Base-by-base conservation (phyloP, 2,797 vertebrate genomes). In the Dendrocincla tyrannina region DNA sequence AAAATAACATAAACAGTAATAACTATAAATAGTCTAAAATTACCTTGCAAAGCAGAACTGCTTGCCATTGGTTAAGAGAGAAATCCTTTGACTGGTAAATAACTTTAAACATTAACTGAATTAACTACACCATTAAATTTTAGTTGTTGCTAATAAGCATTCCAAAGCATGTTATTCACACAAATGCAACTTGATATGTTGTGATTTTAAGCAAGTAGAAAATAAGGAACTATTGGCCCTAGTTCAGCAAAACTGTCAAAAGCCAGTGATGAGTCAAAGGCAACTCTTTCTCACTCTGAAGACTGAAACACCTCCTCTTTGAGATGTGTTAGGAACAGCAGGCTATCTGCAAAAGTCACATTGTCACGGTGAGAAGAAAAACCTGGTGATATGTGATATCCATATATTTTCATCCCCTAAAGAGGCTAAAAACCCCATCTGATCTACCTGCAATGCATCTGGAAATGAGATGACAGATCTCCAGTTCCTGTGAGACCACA, bases 221-320 rank as follows among this genome's bases (percentile, higher is more conserved):
- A 97, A 96, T 96, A 96, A 96, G 95, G 95, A 95, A 97, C 95
- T 97, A 96, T 93, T 96, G 95, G 95, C 95, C 93, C 89, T 81
- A 88, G 93, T 97, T 97, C 96, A 96, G 92, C 95, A 95, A 96
- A 97, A 96, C 95, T 96, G 96, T 97, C 95, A 96, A 93, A 96
- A 96, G 95, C 95, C 96, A 97, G 95, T 96, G 93, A 97, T 96
- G 91, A 97, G 93, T 96, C 96, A 97, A 96, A 95, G 95, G 95
- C 95, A 97, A 96, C 91, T 93, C 89, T 95, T 96, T 97, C 92
- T 96, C 95, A 96, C 95, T 95, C 91, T 67, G 95, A 96, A 96
- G 92, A 93, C 89, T 96, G 95, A 96, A 96, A 96, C 93, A 95
- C 95, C 95, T 95, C 95, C 89, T 96, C 93, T 96, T 96, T 93